Evolutionary conservation across 1,140 invertebrate genomes (phyloP).

Genomic region (Zaprionus tsacasi): DNA sequence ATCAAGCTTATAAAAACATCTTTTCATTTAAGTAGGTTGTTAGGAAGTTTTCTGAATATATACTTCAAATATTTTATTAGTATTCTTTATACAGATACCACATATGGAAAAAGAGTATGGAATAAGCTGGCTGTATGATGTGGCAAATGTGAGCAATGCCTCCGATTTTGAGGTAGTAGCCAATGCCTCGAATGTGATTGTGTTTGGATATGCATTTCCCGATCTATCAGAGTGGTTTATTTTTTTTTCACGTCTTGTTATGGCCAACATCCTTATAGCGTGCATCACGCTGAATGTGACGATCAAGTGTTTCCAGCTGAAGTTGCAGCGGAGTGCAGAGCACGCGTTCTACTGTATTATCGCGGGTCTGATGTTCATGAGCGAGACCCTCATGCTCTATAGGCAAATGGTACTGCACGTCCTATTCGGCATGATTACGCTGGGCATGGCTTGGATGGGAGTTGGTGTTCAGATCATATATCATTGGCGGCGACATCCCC

Average conservation of each 20-base stretch:
- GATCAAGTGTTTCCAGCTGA: conserved; percentile 1
- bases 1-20: too few relatives aligned
- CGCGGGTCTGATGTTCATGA: conserved; percentile 25
- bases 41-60: too few relatives aligned
- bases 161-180: background rate
- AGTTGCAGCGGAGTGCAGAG: background rate
- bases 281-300: background rate
- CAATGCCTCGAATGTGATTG: background rate
- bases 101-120: too few relatives aligned
- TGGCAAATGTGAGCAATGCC: background rate
- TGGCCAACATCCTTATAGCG: conserved; percentile 1
- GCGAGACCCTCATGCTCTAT: conserved; percentile 14
- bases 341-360: conserved; percentile 38
- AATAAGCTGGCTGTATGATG: too few relatives aligned
- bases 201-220: conserved; percentile 26
- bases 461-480: background rate
- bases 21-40: too few relatives aligned
- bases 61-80: too few relatives aligned
- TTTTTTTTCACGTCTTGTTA: background rate
- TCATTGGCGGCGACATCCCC: background rate
- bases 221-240: background rate
- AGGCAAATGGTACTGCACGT: conserved; percentile 7
- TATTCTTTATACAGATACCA: too few relatives aligned
- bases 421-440: conserved; percentile 18
- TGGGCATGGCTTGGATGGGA: conserved; percentile 27